Conservation (phyloP, 2,888 invertebrate species). For the Ectemnius lituratus region DNA sequence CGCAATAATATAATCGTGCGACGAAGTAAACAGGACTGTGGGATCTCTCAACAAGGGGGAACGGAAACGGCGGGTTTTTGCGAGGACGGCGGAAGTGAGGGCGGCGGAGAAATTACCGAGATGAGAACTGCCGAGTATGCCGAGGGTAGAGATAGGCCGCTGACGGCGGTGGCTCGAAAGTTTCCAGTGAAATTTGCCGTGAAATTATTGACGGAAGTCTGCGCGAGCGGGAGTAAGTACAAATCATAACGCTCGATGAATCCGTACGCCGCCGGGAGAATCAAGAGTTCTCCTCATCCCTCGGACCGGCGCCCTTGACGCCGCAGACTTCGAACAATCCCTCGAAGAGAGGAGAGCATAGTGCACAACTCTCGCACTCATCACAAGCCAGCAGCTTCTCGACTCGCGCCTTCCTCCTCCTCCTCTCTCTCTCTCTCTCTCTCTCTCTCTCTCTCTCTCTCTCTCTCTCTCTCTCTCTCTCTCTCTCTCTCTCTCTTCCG, state of each 20-base stretch:
- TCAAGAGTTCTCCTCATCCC: slow-evolving; percentile 23
- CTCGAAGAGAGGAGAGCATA: too few relatives aligned
- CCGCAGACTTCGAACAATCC: neutral
- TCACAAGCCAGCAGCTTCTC: neutral
- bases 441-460: neutral
- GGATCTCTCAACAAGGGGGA: slow-evolving; percentile 21
- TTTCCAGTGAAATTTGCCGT: slow-evolving; percentile 74
- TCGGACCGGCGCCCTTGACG: slow-evolving; percentile 16
- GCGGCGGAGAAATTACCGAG: slow-evolving; percentile 57
- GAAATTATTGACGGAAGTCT: slow-evolving; percentile 76
- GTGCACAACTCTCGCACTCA: too few relatives aligned
- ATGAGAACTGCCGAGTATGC: slow-evolving; percentile 21
- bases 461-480: neutral
- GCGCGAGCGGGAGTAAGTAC: slow-evolving; percentile 59
- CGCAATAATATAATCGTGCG: neutral
- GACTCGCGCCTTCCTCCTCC: neutral
- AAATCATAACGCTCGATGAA: slow-evolving; percentile 76
- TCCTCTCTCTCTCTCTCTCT: neutral
- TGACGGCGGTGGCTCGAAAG: slow-evolving; percentile 56
- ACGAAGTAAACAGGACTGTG: neutral
- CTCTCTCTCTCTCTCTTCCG: neutral
- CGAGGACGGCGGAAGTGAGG: slow-evolving; percentile 27
- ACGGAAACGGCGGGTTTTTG: slow-evolving; percentile 47
- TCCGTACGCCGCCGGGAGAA: slow-evolving; percentile 57
- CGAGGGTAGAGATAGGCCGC: slow-evolving; percentile 31